phyloP scores from a whole-genome alignment of 2,888 invertebrate genomes.

The Harpagoxenus sublaevis region DNA sequence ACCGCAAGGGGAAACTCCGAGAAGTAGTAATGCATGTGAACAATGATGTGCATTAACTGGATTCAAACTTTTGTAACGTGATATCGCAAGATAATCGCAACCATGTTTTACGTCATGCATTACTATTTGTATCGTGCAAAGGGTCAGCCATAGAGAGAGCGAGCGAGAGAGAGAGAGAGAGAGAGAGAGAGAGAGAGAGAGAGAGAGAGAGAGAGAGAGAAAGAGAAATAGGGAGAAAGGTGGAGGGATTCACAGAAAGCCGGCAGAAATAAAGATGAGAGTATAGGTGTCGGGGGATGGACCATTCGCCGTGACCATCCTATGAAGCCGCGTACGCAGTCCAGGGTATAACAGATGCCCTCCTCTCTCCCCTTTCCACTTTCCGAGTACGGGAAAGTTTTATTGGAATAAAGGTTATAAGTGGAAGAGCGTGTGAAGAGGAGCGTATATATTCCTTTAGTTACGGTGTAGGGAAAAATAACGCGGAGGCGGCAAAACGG shows the following conservation, averaged over 20 bases:
- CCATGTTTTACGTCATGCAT: slow-evolving; percentile 59
- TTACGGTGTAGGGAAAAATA: slow-evolving; percentile 63
- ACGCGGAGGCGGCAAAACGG: slow-evolving; percentile 58
- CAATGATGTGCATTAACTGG: slow-evolving; percentile 25
- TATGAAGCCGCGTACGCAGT: slow-evolving; percentile 83
- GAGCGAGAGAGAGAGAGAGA: no score
- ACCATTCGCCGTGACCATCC: slow-evolving; percentile 83
- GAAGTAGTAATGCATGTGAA: not conserved
- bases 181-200: slow-evolving; percentile 47
- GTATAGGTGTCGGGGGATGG: slow-evolving; percentile 84
- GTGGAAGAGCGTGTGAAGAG: slow-evolving; percentile 81
- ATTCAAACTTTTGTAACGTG: slow-evolving; percentile 17
- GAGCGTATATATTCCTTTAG: slow-evolving; percentile 63
- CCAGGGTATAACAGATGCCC: slow-evolving; percentile 79
- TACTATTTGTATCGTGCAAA: slow-evolving; percentile 53
- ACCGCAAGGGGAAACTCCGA: not conserved
- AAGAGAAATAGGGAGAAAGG: slow-evolving; percentile 47
- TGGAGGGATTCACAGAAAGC: slow-evolving; percentile 72
- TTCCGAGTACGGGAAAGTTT: slow-evolving; percentile 71
- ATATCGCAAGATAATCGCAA: slow-evolving; percentile 66
- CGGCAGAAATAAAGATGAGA: slow-evolving; percentile 83
- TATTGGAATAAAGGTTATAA: slow-evolving; percentile 78
- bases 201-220: slow-evolving; percentile 45
- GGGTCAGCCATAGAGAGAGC: slow-evolving; percentile 5
- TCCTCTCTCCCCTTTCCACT: slow-evolving; percentile 68